Base-by-base conservation (phyloP, 2,888 invertebrate species). In the Callyntrura sp. region DNA sequence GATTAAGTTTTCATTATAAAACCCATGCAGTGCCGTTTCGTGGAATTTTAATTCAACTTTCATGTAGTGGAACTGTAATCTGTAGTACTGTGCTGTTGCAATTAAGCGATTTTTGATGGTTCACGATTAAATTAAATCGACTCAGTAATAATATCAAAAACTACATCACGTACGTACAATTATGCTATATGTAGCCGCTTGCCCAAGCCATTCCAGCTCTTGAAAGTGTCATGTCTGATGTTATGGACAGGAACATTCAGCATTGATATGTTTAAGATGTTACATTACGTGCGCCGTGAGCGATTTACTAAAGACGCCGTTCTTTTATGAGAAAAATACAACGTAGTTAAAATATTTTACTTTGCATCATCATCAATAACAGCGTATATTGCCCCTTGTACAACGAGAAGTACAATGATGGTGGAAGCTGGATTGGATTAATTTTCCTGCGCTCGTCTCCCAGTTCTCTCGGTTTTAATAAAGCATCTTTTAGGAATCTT, bases 371-470 rank as follows among this genome's bases (percentile, higher is more conserved):
- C 12, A 45, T 45, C 73, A 73, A n/a, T 20, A n/a, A 6, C 14
- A 51, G 4, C 60, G 9, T 17, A 60, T 20, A 60, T 60, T 1
- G 3, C 8, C 20, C 3, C 17, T 17, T 17, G 2, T n/a, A 23
- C 14, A 3, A 73, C 11, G 55, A n/a, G n/a, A n/a, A 51, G 2
- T 4, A 55, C 43, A n/a, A 55, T 78, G 14, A 57, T 12, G 57
- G 43, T 76, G 60, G 17, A 23, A 43, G 79, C 60, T 81, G 79
- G 76, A 76, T 51, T 76, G 17, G 14, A 45, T 45, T 55, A 55
- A 76, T 25, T 28, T 43, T 11, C 8, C 4, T 79, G 60, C 43
- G 28, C 57, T 28, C 35, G 11, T 14, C 14, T 17, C 28, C 4
- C 35, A 8, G 65, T 68, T 62, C 20, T 62, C 35, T 73, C 76